Evolutionary conservation across 2,113 vertebrate genomes (phyloP).

Genomic region (Crotophaga sulcirostris): DNA sequence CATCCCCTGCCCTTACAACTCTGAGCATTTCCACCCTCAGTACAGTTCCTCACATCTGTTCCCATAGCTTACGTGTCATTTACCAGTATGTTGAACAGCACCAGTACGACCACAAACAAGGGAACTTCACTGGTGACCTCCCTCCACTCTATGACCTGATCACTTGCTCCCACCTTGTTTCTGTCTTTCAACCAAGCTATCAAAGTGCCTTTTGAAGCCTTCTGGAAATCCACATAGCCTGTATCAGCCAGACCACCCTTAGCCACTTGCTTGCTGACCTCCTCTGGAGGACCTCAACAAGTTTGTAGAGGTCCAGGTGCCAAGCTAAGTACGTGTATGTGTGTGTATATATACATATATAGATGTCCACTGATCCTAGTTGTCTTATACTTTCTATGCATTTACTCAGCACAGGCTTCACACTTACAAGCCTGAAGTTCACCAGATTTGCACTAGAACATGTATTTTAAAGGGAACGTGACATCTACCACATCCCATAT

Average conservation of each 20-base stretch:
- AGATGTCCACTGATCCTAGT: neutral
- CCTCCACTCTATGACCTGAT: neutral
- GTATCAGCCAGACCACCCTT: neutral
- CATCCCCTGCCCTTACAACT: neutral
- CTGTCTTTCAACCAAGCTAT: neutral
- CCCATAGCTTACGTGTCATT: neutral
- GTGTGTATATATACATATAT: no score
- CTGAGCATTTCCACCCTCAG: neutral
- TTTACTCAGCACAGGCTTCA: neutral
- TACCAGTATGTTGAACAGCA: neutral
- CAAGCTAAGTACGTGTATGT: neutral
- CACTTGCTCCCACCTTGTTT: neutral
- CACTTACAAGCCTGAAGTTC: neutral
- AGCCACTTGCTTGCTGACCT: neutral
- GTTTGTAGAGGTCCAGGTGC: neutral
- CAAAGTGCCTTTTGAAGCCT: neutral
- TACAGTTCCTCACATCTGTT: neutral
- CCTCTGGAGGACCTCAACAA: neutral
- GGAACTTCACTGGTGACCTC: neutral
- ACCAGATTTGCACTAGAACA: neutral
- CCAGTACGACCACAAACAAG: neutral
- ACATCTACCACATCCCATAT: neutral
- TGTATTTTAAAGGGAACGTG: neutral
- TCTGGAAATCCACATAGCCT: neutral
- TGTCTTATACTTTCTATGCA: neutral